These are phyloP conservation scores for Ophion ellenae DNA, from an alignment of 2,888 invertebrate species.

Conservation along the genomic window DNA sequence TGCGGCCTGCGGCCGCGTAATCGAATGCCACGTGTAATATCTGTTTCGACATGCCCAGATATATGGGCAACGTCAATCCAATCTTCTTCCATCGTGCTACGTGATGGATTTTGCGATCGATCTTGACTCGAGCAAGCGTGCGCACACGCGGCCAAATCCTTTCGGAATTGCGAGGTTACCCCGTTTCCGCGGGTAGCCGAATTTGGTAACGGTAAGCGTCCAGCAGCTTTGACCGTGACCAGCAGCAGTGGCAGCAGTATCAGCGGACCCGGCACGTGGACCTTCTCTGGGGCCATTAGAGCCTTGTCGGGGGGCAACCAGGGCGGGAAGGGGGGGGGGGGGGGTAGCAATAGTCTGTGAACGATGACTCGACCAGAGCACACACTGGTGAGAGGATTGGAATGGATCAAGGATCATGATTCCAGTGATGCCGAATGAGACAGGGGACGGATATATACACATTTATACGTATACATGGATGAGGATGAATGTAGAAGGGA, in stretches of 20 bases:
- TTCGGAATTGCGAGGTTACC: background rate
- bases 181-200: slow-evolving; percentile 1
- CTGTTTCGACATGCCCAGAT: background rate
- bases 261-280: background rate
- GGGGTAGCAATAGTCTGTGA: slow-evolving; percentile 41
- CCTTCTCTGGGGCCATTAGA: slow-evolving; percentile 52
- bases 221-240: slow-evolving; percentile 33
- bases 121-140: background rate
- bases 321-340: background rate
- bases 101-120: slow-evolving; percentile 2
- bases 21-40: slow-evolving; percentile 5
- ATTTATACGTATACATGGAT: background rate
- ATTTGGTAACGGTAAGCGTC: slow-evolving; percentile 15
- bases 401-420: slow-evolving; percentile 61
- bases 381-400: slow-evolving; percentile 30
- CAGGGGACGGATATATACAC: slow-evolving; percentile 13
- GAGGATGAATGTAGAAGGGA: background rate
- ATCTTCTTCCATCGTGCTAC: slow-evolving; percentile 6
- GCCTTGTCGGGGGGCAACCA: background rate
- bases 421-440: slow-evolving; percentile 38
- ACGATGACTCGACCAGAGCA: slow-evolving; percentile 51
- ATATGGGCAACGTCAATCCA: background rate
- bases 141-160: background rate
- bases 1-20: background rate
- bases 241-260: slow-evolving; percentile 16